Evolutionary conservation across 2,797 vertebrate species (phyloP).

Genomic region (Podargus strigoides): DNA sequence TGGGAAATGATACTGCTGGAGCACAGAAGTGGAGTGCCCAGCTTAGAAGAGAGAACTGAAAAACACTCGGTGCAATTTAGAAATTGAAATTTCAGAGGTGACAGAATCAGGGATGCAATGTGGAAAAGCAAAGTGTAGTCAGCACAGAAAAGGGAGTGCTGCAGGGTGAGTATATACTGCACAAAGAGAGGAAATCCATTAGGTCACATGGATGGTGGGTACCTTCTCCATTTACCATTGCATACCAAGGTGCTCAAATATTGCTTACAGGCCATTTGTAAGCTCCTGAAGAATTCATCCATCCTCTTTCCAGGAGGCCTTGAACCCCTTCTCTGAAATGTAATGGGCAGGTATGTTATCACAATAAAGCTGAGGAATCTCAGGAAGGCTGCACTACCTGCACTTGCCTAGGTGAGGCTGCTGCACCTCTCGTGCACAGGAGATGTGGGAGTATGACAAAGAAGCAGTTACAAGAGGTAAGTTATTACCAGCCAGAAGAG

Average conservation of each 20-base stretch:
- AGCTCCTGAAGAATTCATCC: neutral
- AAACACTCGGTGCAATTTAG: neutral
- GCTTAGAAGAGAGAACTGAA: neutral
- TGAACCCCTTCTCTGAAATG: neutral
- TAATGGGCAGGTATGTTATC: fast-evolving
- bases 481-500: no score
- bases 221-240: neutral
- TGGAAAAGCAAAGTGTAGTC: neutral
- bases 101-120: neutral
- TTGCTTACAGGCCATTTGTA: neutral
- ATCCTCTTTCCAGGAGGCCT: neutral
- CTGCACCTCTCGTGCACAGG: no score
- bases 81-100: neutral
- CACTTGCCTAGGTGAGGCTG: no score
- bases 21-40: neutral
- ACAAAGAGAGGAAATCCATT: neutral
- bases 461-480: no score
- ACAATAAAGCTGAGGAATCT: neutral
- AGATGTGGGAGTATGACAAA: no score
- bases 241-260: neutral
- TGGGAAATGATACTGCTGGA: neutral
- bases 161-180: neutral
- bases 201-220: neutral
- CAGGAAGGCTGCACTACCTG: no score
- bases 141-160: neutral